Evolutionary conservation across 2,888 invertebrate genomes (phyloP), one percentile per base, ranked within the genome.

Genomic region (Eustalomyia histrio): DNA sequence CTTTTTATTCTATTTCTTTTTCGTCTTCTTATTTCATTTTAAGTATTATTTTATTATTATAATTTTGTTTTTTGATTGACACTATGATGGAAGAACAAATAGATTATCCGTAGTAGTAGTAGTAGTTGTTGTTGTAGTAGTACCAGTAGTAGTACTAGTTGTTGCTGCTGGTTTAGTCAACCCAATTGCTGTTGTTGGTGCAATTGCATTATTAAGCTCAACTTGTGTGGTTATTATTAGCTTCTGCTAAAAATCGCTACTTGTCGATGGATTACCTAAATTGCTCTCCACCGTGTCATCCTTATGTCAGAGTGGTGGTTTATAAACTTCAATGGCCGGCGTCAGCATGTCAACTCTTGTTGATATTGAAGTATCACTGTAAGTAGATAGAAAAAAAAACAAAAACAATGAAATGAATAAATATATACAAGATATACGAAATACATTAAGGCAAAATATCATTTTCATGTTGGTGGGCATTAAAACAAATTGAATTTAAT

Each of bases 321-420:
- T 90, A 81, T 90, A 90, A n/a, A 90, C 90, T 90, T 91, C 91
- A 86, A 91, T 90, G 84, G 90, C 91, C 86, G 92, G 92, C 88
- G 92, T 92, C 88, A 93, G 91, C 89, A 93, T 91, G 88, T 94
- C 94, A 86, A 94, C 94, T 83, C 94, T 92, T 86, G 94, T 94
- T 90, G 94, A 94, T 90, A 94, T 94, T 86, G 94, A 94, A 86
- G 94, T 94, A 90, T 94, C 94, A 89, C 94, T 94, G 91, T 67
- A 71, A 75, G 83, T 10, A 82, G 33, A 67, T 39, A 50, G 12
- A 64, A 43, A 76, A 72, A 14, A 73, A 24, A 18, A 9, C 60
- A 33, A 50, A 21, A 14, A 16, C 0, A 52, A 43, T 3, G 4
- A 58, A 17, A 39, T 14, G 7, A n/a, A 53, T 29, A 29, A 29